Evolutionary conservation across 2,113 vertebrate genomes (phyloP).

Genomic region (Manacus vitellinus): DNA sequence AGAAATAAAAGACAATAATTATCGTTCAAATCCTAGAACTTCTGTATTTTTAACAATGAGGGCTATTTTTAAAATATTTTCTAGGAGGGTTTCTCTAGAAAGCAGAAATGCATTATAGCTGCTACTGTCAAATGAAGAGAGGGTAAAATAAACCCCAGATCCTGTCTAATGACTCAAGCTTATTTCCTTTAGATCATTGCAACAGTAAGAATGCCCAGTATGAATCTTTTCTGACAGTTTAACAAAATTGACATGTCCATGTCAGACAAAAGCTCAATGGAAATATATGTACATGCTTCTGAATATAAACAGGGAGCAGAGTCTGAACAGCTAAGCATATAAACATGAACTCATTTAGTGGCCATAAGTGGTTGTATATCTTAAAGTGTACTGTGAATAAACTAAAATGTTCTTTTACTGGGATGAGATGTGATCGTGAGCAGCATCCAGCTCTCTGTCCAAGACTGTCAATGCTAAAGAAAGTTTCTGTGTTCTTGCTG

Average conservation of each 20-base stretch:
- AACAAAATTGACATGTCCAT: background rate
- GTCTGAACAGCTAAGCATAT: background rate
- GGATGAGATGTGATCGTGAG: background rate
- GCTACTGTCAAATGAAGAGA: background rate
- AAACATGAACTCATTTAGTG: background rate
- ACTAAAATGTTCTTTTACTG: background rate
- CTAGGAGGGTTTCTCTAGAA: background rate
- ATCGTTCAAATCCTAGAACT: background rate
- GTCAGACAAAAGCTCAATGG: background rate
- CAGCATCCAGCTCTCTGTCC: background rate
- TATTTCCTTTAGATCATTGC: background rate
- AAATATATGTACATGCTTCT: background rate
- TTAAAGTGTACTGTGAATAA: background rate
- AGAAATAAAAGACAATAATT: background rate
- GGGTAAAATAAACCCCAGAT: background rate
- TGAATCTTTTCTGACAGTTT: background rate
- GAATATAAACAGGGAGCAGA: background rate
- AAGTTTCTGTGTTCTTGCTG: constrained; percentile 14
- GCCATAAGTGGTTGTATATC: background rate
- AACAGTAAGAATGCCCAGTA: background rate
- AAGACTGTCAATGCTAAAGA: background rate
- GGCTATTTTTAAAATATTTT: background rate
- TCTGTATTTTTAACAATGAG: background rate
- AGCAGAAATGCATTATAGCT: background rate
- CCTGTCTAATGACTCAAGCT: background rate